phyloP scores from a whole-genome alignment of 2,888 invertebrate species.

The Bhutanitis thaidina region DNA sequence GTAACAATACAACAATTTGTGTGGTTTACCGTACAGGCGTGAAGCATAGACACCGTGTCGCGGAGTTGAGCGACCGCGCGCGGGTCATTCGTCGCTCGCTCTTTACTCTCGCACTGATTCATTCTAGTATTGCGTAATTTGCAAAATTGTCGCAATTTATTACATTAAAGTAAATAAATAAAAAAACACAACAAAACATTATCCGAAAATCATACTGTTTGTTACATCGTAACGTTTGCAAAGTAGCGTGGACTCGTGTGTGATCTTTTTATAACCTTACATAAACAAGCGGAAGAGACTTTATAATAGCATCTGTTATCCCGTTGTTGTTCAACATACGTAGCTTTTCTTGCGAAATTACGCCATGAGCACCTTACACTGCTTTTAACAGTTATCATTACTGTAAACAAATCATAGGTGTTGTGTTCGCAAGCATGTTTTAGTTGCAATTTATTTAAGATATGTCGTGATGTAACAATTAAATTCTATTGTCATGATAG shows the following conservation, averaged over 20 bases:
- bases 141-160: neutral
- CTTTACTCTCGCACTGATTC: conserved; percentile 8
- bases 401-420: conserved; percentile 37
- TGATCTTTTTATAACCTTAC: conserved; percentile 1
- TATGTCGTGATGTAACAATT: no score
- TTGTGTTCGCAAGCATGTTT: neutral
- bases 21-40: conserved; percentile 5
- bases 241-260: neutral
- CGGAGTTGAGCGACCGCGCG: conserved; percentile 19
- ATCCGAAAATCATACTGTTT: no score
- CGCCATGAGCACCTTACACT: conserved; percentile 36
- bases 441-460: neutral
- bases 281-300: conserved; percentile 23
- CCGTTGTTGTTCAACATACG: conserved; percentile 20
- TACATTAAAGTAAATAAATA: neutral
- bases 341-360: conserved; percentile 7
- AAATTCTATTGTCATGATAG: no score
- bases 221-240: no score
- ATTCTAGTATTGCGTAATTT: conserved; percentile 15
- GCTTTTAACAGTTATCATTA: conserved; percentile 40
- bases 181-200: neutral
- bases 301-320: conserved; percentile 17
- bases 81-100: conserved; percentile 14
- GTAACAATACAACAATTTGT: conserved; percentile 1
- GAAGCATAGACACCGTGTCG: conserved; percentile 18